Percentiles rank a stretch among this genome's conserved stretches.
Conservation (phyloP, 2,888 invertebrate species). For the Eugnorisma glareosa region DNA sequence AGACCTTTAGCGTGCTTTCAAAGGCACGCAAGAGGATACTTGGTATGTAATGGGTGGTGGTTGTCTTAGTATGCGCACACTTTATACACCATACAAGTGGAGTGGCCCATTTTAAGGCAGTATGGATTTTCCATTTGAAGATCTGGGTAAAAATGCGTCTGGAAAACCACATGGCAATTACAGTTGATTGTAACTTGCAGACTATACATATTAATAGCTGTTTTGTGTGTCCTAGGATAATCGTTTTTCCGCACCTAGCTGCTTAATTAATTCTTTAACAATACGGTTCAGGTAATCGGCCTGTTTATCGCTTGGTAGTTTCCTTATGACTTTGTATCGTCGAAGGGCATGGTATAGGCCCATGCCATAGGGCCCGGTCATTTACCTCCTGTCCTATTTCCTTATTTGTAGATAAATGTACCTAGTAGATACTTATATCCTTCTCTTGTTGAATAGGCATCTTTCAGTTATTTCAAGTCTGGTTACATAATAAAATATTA, state of each 20-base stretch:
- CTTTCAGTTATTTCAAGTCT: too few species aligned
- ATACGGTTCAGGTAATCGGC: background rate
- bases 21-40: background rate
- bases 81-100: background rate
- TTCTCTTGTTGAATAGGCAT: too few species aligned
- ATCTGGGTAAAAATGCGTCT: background rate
- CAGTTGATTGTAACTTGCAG: background rate
- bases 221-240: conserved; percentile 8
- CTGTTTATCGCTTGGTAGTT: conserved; percentile 15
- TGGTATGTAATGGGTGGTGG: background rate
- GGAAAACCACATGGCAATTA: conserved; percentile 7
- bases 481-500: too few species aligned
- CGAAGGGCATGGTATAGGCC: conserved; percentile 19
- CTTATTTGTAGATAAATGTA: conserved; percentile 12
- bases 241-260: background rate
- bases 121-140: background rate
- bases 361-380: background rate
- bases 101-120: background rate
- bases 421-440: too few species aligned
- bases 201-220: background rate
- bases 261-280: conserved; percentile 22
- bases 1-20: background rate
- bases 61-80: background rate
- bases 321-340: conserved; percentile 46
- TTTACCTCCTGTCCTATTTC: conserved; percentile 15